phyloP scores from a whole-genome alignment of 2,888 invertebrate species.

The Apocheima hispidaria region DNA sequence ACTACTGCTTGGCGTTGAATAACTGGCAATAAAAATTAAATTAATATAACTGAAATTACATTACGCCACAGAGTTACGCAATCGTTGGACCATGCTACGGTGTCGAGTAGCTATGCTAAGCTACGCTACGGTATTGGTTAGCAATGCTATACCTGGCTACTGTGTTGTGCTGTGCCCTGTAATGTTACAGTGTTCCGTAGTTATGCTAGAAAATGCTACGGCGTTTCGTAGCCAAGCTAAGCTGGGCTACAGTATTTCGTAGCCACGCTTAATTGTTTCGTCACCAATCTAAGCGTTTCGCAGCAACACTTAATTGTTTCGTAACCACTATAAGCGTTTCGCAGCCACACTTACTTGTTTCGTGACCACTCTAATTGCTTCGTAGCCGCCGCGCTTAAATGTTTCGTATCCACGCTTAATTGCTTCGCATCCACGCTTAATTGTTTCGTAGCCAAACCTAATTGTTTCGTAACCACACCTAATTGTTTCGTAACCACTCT shows the following conservation, averaged over 20 bases:
- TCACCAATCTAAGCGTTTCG: no score
- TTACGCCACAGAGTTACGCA: neutral
- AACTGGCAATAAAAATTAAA: no score
- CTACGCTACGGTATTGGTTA: neutral
- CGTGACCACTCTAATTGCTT: no score
- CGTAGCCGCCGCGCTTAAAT: neutral
- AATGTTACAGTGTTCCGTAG: neutral
- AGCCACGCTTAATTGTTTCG: neutral
- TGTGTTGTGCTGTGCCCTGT: no score
- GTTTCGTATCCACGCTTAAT: no score
- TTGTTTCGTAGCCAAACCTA: no score
- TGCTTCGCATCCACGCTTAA: no score
- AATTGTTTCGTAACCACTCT: no score
- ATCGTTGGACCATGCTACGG: neutral
- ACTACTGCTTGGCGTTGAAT: no score
- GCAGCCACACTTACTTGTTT: neutral
- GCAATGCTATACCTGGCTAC: neutral
- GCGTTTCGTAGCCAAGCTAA: neutral
- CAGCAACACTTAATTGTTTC: neutral
- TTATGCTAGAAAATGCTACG: neutral
- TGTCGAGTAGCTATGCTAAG: neutral
- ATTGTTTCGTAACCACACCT: no score
- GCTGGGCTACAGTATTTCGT: neutral
- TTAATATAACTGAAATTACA: neutral
- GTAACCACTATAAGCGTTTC: no score